Conservation (phyloP, 2,888 invertebrate genomes). For the Serrognathus titanus region DNA sequence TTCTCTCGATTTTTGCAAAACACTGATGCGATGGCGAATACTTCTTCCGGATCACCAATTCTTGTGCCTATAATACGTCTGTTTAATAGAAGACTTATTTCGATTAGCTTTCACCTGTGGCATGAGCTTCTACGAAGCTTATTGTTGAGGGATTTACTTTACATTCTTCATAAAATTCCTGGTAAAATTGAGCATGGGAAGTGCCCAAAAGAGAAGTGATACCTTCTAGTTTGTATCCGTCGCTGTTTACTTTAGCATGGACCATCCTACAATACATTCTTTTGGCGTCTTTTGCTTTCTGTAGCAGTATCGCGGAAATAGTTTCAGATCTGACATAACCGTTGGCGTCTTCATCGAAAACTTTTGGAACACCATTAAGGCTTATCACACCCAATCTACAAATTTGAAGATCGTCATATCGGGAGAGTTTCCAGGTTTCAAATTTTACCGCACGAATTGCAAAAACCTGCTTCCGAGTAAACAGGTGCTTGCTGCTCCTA, state of each 20-base stretch:
- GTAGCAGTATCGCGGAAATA: conserved; percentile 66
- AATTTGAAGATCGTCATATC: not conserved
- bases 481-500: conserved; percentile 60
- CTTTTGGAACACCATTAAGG: conserved; percentile 81
- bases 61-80: conserved; percentile 54
- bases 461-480: too few relatives aligned
- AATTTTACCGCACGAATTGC: too few relatives aligned
- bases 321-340: conserved; percentile 88
- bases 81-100: conserved; percentile 29
- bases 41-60: conserved; percentile 90
- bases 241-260: conserved; percentile 43
- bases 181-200: conserved; percentile 59
- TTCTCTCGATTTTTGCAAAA: conserved; percentile 70
- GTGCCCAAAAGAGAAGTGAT: conserved; percentile 47
- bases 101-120: conserved; percentile 1
- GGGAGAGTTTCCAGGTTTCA: too few relatives aligned
- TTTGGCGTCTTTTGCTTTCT: conserved; percentile 56
- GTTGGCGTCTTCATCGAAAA: conserved; percentile 80
- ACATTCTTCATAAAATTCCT: conserved; percentile 67
- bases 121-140: conserved; percentile 77
- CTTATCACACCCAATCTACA: conserved; percentile 68
- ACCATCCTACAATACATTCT: conserved; percentile 47
- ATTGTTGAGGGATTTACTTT: conserved; percentile 66
- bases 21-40: conserved; percentile 75
- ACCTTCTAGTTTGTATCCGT: conserved; percentile 45